phyloP scores from a whole-genome alignment of 2,113 vertebrate genomes.

The Noctilio leporinus region DNA sequence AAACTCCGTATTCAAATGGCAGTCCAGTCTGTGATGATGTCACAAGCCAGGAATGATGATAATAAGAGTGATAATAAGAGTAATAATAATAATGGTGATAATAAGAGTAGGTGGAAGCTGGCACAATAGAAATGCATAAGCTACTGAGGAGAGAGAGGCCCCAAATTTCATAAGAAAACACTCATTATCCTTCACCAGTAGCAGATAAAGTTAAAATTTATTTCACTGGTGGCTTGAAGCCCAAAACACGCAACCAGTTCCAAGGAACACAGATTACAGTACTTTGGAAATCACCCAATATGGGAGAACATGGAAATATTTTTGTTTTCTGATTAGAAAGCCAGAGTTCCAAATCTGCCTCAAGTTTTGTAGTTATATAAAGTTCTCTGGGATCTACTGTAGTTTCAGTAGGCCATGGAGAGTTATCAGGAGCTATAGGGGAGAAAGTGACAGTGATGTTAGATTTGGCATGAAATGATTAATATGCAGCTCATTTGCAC shows the following conservation, averaged over 20 bases:
- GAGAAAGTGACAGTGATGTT: not conserved
- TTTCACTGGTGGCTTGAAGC: slow-evolving; percentile 42
- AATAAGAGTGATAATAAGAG: no score
- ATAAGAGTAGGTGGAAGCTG: slow-evolving; percentile 50
- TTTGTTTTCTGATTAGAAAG: slow-evolving; percentile 56
- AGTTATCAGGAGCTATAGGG: not conserved
- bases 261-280: slow-evolving; percentile 53
- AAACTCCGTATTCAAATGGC: not conserved
- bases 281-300: slow-evolving; percentile 52
- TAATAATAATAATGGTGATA: slow-evolving; percentile 67
- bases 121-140: slow-evolving; percentile 32
- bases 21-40: not conserved
- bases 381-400: slow-evolving; percentile 1
- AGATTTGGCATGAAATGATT: not conserved
- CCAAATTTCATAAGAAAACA: slow-evolving; percentile 62
- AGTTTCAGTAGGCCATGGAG: not conserved
- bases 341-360: slow-evolving; percentile 12
- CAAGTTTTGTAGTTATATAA: not conserved
- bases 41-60: not conserved
- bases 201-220: slow-evolving; percentile 65
- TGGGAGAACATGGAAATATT: slow-evolving; percentile 1
- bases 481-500: not conserved
- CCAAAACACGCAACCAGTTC: slow-evolving; percentile 46
- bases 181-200: slow-evolving; percentile 61
- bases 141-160: slow-evolving; percentile 35